Evolutionary conservation across 2,888 invertebrate genomes (phyloP), one percentile per base, ranked within the genome.

Genomic region (Cryptophagus acutangulus): DNA sequence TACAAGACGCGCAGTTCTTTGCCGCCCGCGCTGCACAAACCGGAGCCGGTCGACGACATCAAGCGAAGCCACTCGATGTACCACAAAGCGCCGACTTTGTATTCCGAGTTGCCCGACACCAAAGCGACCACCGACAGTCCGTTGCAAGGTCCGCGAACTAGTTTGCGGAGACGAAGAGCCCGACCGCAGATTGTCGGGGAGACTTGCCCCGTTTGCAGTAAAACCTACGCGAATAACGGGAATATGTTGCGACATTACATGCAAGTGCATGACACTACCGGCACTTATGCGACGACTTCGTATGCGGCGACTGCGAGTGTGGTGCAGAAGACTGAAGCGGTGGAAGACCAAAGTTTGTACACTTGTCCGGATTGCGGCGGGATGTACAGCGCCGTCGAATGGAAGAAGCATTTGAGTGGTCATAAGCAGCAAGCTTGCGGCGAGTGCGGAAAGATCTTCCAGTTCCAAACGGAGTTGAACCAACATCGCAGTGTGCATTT

Each of bases 401-500:
- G 78, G 76, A 74, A 74, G 10, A 70, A 74, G 46, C 79, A 79
- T 52, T 31, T 58, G 15, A 74, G 75, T 56, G 74, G 74, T 4
- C 78, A 78, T 72, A 74, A 58, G 37, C 72, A 74, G 1, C 74
- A 74, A 51, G 73, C 74, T 38, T 82, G 82, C 43, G 74, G 75
- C 9, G 77, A 82, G 34, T 83, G 82, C 52, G 77, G 76, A 10
- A 75, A 78, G 58, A 73, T 76, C 36, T 82, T 81, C 62, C 62
- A 74, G 34, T 73, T 78, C 2, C 74, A 76, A 15, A 71, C 72
- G 0, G 80, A 82, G 48, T 67, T 82, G 2, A 75, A 76, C 0
- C 80, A 82, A 54, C 83, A 83, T 55, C 75, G 79, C 45, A 80
- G 77, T 54, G 74, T 77, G 3, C 82, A 83, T 60, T 69, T 82